These are phyloP conservation scores for Chrysotoxum bicinctum DNA, from an alignment of 2,888 invertebrate species.

Conservation along the genomic window DNA sequence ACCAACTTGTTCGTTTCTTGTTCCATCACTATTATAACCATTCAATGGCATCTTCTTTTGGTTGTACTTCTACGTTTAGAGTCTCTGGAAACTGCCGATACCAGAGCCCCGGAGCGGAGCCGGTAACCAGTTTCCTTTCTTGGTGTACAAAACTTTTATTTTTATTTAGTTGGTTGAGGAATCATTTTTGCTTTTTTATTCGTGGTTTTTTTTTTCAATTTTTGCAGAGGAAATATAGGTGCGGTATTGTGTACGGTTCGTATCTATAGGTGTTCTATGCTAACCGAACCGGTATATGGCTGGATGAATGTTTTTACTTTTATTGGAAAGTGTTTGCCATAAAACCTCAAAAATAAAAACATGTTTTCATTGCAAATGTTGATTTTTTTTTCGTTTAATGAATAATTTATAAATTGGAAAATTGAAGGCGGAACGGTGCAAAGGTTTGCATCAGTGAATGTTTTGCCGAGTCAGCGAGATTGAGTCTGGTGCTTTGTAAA, in stretches of 20 bases:
- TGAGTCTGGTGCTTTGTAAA: background rate
- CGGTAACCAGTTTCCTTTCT: conserved; percentile 67
- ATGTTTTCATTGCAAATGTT: conserved; percentile 20
- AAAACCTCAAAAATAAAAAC: conserved; percentile 20
- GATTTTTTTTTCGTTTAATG: conserved; percentile 55
- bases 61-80: background rate
- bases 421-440: conserved; percentile 19
- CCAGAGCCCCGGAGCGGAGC: background rate
- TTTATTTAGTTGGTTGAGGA: conserved; percentile 10
- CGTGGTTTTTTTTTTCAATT: background rate
- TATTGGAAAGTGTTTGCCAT: conserved; percentile 63
- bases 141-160: conserved; percentile 24
- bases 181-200: background rate
- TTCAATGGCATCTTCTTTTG: conserved; percentile 40
- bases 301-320: conserved; percentile 49
- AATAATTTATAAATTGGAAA: conserved; percentile 58
- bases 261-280: background rate
- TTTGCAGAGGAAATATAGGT: conserved; percentile 51
- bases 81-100: background rate
- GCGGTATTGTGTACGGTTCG: conserved; percentile 9
- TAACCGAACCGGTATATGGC: background rate
- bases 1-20: background rate
- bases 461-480: background rate
- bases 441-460: conserved; percentile 15
- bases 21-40: background rate